Conservation (phyloP, 2,113 vertebrate genomes). For the Paracanthobrama guichenoti region DNA sequence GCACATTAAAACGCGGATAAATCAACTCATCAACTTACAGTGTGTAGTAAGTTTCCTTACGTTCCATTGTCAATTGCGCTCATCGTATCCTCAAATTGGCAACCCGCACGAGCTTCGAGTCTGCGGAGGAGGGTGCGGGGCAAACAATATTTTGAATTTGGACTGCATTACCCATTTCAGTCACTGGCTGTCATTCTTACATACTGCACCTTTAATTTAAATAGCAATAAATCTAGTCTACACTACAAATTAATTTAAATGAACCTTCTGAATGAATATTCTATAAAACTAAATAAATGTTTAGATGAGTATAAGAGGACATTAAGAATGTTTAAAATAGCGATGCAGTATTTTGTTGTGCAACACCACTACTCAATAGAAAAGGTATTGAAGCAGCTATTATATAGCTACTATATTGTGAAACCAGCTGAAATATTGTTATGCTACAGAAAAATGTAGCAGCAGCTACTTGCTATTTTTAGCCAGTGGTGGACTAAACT, state of each 20-base stretch:
- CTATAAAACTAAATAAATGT: neutral
- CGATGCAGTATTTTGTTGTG: neutral
- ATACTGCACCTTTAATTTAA: neutral
- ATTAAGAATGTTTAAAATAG: neutral
- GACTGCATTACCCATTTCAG: too few species aligned
- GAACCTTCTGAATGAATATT: neutral
- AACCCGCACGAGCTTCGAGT: too few species aligned
- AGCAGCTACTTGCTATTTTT: neutral
- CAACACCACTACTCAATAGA: neutral
- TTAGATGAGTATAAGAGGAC: neutral
- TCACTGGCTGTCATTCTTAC: too few species aligned
- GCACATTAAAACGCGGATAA: too few species aligned
- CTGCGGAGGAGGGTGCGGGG: too few species aligned
- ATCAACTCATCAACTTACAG: too few species aligned
- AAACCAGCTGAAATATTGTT: neutral
- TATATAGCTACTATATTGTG: neutral
- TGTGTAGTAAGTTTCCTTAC: too few species aligned
- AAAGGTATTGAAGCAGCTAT: neutral
- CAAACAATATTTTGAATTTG: too few species aligned
- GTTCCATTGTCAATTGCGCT: too few species aligned
- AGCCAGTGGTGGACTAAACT: neutral
- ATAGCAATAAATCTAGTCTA: neutral
- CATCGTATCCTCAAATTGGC: too few species aligned
- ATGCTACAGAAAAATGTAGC: neutral
- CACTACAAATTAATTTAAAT: neutral